A percentile compares a stretch with the other conserved stretches of the same genome.
phyloP scores from a whole-genome alignment of 2,113 vertebrate genomes.

The Motacilla alba region DNA sequence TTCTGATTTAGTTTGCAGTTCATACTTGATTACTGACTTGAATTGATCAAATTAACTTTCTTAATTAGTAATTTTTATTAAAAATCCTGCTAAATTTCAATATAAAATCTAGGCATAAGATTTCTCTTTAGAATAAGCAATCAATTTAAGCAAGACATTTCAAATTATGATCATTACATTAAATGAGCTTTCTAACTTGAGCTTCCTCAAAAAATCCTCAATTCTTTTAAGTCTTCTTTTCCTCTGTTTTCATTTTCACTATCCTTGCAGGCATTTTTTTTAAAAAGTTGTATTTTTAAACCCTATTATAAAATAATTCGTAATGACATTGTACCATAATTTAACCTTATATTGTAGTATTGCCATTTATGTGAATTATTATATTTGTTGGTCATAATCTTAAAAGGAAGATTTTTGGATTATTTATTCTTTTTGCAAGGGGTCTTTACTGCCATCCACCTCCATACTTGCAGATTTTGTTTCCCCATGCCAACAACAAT shows the following conservation, averaged over 20 bases:
- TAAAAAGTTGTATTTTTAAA: neutral
- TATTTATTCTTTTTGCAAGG: neutral
- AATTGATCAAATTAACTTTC: neutral
- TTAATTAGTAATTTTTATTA: neutral
- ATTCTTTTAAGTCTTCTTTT: neutral
- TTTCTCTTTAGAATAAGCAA: neutral
- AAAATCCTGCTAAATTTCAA: neutral
- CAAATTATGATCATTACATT: neutral
- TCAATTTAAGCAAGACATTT: neutral
- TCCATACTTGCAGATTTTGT: neutral
- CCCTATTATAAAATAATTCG: neutral
- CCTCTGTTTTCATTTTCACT: neutral
- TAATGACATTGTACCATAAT: neutral
- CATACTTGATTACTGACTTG: neutral
- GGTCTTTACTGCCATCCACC: fast-evolving
- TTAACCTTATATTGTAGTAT: neutral
- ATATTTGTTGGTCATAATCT: neutral
- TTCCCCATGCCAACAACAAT: neutral
- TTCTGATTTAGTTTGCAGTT: neutral
- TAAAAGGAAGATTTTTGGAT: neutral
- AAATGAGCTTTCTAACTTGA: neutral
- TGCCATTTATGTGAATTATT: neutral
- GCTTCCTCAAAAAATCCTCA: neutral
- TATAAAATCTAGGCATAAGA: neutral
- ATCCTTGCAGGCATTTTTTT: no score